phyloP scores from a whole-genome alignment of 2,113 vertebrate species.

The Salvelinus fontinalis region DNA sequence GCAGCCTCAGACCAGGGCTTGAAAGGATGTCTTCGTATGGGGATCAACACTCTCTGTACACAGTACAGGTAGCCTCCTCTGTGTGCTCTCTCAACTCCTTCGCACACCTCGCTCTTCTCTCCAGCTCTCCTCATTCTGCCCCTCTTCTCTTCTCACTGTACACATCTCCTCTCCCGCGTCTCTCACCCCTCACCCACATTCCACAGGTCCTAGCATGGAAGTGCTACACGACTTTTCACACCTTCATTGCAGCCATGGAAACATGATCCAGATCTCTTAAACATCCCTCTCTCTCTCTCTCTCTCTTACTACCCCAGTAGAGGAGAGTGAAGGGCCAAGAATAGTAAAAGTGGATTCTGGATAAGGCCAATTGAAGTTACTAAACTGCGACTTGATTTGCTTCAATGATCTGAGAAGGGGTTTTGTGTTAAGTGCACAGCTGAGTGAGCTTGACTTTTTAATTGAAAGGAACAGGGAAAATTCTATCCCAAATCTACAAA shows the following conservation, averaged over 20 bases:
- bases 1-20: background rate
- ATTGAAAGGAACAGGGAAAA: constrained; percentile 11
- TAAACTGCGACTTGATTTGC: background rate
- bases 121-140: background rate
- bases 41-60: constrained; percentile 27
- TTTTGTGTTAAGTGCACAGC: constrained; percentile 1
- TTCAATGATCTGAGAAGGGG: no score
- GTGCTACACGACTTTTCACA: constrained; percentile 63
- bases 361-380: background rate
- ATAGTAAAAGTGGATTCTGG: background rate
- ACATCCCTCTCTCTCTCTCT: background rate
- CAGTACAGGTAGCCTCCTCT: constrained; percentile 39
- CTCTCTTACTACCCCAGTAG: constrained; percentile 4
- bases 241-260: constrained; percentile 32
- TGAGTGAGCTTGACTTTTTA: constrained; percentile 15
- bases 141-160: background rate
- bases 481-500: constrained; percentile 5
- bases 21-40: constrained; percentile 67
- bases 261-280: constrained; percentile 12
- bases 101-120: background rate
- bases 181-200: constrained; percentile 49
- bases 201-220: constrained; percentile 40
- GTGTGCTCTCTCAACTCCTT: background rate
- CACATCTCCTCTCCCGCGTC: background rate
- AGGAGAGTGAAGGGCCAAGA: no score